Base-by-base conservation (phyloP, 2,888 invertebrate species). In the Nebria brevicollis region DNA sequence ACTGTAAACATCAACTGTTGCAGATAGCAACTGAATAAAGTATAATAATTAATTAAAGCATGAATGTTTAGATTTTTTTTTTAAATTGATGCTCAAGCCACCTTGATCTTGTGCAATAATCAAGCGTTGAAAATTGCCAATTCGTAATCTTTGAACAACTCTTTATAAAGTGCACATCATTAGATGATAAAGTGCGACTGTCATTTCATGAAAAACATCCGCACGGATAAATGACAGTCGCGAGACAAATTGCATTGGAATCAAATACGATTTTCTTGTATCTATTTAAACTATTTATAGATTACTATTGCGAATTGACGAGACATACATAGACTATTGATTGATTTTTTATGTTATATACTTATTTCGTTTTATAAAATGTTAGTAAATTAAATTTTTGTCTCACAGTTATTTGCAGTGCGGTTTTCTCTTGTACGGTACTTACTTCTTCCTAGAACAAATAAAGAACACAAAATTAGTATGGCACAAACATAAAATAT, bases 361-460 rank as follows among this genome's bases (percentile, higher is more conserved):
- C 20, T 20, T 20, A 20, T 20, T 20, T 20, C 20, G 20, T 20
- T 20, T 20, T 20, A 20, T 20, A 20, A 11, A 54, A 11, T 54
- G 20, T 70, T 70, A 70, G 25, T 15, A 70, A 70, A 70, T 25
- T 54, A 82, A 77, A 74, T 74, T 70, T 77, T 77, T 75, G 75
- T 82, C 78, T 82, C 82, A 78, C 82, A 78, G 77, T 78, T 78
- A 13, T 64, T 66, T 82, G 75, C 74, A 72, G 78, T 75, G 82
- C 13, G 34, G 81, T 72, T 77, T 75, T 81, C 77, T 72, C 75
- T 75, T 43, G 75, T 73, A 13, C 81, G 76, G 81, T 87, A 89
- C 89, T 89, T 89, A 89, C 89, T 89, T 89, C 89, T 88, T 88
- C 89, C 89, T 89, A 87, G 87, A 89, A 89, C 89, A 89, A 88